A percentile compares a stretch with the other conserved stretches of the same genome.
Evolutionary conservation across 2,113 vertebrate genomes (phyloP).

Genomic region (Cinclus mexicanus): DNA sequence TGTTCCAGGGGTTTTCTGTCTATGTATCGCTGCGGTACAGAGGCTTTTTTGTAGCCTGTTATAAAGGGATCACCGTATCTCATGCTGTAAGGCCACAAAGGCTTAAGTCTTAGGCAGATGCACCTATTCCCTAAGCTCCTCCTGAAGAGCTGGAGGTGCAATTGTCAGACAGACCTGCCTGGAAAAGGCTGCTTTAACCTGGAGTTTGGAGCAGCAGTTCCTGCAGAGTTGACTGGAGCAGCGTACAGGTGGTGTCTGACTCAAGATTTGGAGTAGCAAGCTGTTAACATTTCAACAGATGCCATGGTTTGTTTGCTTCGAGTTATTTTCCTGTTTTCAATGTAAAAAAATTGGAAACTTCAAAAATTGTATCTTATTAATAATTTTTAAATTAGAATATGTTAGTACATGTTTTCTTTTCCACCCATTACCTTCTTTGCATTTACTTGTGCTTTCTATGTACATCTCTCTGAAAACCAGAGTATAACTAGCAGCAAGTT

Average conservation of each 20-base stretch:
- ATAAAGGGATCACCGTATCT: not conserved
- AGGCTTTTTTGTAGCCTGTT: not conserved
- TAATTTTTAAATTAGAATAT: not conserved
- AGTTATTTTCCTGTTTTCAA: not conserved
- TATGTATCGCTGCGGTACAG: not conserved
- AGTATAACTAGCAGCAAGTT: not conserved
- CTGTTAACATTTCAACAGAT: not conserved
- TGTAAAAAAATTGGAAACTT: not conserved
- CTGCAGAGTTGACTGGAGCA: not conserved
- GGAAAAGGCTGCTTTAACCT: not conserved
- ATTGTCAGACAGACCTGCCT: not conserved
- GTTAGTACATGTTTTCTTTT: not conserved
- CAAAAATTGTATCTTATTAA: not conserved
- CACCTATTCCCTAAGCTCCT: not conserved
- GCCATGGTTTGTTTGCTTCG: not conserved
- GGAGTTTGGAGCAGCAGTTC: not conserved
- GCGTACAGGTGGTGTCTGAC: not conserved
- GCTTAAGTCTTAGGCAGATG: slow-evolving; percentile 1
- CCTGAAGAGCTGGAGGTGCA: not conserved
- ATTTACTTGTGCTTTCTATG: not conserved
- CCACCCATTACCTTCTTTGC: not conserved
- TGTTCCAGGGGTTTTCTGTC: not conserved
- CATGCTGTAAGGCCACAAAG: not conserved
- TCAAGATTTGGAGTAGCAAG: not conserved
- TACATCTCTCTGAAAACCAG: not conserved